Evolutionary conservation across 2,797 vertebrate species (phyloP).

Genomic region (Syndactyla subalaris): DNA sequence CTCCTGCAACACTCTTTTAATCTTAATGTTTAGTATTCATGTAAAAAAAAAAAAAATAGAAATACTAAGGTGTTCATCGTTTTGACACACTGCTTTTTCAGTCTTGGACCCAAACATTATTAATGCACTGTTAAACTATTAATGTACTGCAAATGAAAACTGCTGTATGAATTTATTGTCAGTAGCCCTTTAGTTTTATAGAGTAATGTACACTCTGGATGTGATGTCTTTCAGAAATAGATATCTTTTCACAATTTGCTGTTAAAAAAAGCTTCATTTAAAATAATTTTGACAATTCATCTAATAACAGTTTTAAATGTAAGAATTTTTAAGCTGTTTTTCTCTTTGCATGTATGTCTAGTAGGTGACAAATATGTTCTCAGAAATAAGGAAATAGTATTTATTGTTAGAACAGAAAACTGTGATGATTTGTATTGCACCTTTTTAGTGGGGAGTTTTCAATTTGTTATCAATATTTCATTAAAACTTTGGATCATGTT

Average conservation of each 20-base stretch:
- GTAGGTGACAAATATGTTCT: not conserved
- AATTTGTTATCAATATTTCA: constrained; percentile 73
- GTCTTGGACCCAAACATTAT: not conserved
- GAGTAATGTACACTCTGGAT: not conserved
- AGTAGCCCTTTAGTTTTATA: constrained; percentile 13
- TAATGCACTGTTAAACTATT: not conserved
- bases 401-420: constrained; percentile 31
- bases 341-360: not conserved
- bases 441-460: constrained; percentile 62
- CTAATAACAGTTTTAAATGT: constrained; percentile 12
- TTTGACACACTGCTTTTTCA: not conserved
- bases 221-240: not conserved
- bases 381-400: not conserved
- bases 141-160: not conserved
- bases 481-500: constrained; percentile 62
- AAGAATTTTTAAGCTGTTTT: not conserved
- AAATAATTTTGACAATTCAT: not conserved
- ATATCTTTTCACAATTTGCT: constrained; percentile 6
- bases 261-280: constrained; percentile 13
- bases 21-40: constrained; percentile 48
- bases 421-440: constrained; percentile 34
- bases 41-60: not conserved
- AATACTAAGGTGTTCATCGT: not conserved
- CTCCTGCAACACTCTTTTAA: constrained; percentile 70
- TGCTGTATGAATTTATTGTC: constrained; percentile 10